Base-by-base conservation (phyloP, 2,888 invertebrate species). In the Dryadula phaetusa region DNA sequence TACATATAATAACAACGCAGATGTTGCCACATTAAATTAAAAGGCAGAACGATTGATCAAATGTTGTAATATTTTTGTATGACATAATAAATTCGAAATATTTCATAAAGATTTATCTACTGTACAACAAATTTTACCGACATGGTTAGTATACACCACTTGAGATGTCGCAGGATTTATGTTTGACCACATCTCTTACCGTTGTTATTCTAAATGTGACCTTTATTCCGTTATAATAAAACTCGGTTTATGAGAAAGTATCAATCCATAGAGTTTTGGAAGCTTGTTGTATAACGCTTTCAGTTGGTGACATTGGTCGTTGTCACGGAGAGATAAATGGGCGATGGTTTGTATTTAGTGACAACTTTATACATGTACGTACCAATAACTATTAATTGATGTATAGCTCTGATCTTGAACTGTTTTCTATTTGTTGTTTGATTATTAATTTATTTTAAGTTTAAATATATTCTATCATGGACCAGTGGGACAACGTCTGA, bases 241-340 rank as follows among this genome's bases (percentile, higher is more conserved):
- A 69, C 61, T 61, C 54, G 65, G 42, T 66, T 71, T 72, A 32
- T 40, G 53, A 28, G 52, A 61, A 25, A 65, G 37, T 32, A 20
- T 8, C 25, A 12, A 8, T 58, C 56, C 61, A 25, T 58, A 47
- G 37, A 61, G 62, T 62, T 62, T 56, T 64, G 71, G 64, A 52
- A 64, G 65, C 64, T 63, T 22, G 56, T 68, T 69, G 56, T 84
- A 82, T 83, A 82, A 80, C 78, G 81, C 79, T 82, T 83, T 82
- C 83, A 80, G 79, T 81, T 81, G 80, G 79, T 78, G 79, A 85
- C 83, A 84, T 80, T 79, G 82, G 82, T 84, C 78, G 84, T 85
- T 87, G 89, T 87, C 89, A 85, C 80, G 82, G 71, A 73, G 82
- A 86, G 88, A 90, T 88, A 88, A 84, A 91, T 87, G 82, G 76